Conservation (phyloP, 2,888 invertebrate species). For the Cosmorhoe ocellata region DNA sequence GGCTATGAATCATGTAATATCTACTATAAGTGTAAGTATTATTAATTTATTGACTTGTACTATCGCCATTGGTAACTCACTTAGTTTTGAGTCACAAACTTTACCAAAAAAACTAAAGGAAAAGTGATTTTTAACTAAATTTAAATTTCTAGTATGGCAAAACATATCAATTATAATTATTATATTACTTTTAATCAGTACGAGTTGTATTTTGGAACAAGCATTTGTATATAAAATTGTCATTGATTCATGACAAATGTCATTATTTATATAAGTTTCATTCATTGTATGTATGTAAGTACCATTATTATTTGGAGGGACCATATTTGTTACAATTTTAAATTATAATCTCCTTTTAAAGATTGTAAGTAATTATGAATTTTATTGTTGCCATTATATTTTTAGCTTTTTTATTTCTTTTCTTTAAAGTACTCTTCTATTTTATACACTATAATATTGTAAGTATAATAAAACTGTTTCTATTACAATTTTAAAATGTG, state of each 20-base stretch:
- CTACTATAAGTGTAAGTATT: too few species aligned
- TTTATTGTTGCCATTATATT: conserved; percentile 52
- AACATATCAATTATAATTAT: conserved; percentile 16
- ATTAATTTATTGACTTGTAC: too few species aligned
- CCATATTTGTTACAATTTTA: conserved; percentile 45
- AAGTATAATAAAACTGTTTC: conserved; percentile 44
- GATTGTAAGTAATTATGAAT: conserved; percentile 50
- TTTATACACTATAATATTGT: conserved; percentile 43
- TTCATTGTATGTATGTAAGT: too few species aligned
- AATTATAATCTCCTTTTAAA: conserved; percentile 28
- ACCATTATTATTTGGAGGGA: conserved; percentile 47
- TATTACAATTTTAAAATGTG: conserved; percentile 9
- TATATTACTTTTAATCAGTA: too few species aligned
- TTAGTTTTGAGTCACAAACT: conserved; percentile 20
- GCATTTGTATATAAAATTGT: too few species aligned
- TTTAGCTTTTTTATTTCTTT: conserved; percentile 31
- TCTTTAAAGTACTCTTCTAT: conserved; percentile 38
- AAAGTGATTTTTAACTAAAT: too few species aligned
- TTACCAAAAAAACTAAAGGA: background rate
- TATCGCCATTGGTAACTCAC: background rate
- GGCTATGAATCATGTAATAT: conserved; percentile 42
- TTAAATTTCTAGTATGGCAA: background rate
- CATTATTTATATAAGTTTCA: conserved; percentile 6
- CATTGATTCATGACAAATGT: background rate
- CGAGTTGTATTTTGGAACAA: too few species aligned